Conservation (phyloP, 2,888 invertebrate genomes). For the Cerceris ruficornis region DNA sequence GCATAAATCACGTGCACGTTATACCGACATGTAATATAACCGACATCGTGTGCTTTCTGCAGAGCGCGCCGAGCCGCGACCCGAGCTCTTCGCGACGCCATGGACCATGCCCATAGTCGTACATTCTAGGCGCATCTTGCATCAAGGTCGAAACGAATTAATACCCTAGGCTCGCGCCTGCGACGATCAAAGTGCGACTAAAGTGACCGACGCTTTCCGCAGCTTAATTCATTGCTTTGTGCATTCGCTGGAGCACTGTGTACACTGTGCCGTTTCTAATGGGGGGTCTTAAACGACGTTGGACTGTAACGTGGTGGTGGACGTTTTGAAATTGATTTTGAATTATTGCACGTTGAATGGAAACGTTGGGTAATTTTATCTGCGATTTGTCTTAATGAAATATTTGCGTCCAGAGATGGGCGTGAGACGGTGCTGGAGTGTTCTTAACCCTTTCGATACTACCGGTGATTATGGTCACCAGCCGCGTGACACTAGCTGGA, state of each 20-base stretch:
- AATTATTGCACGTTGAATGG: too few species aligned
- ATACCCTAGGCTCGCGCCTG: neutral
- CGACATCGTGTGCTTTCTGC: conserved; percentile 65
- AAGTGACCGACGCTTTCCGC: neutral
- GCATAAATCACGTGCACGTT: conserved; percentile 70
- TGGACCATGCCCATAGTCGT: neutral
- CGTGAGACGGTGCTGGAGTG: too few species aligned
- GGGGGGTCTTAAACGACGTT: too few species aligned
- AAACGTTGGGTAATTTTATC: too few species aligned
- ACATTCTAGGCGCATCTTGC: neutral
- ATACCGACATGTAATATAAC: conserved; percentile 72
- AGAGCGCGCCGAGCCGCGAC: conserved; percentile 40
- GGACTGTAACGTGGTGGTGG: too few species aligned
- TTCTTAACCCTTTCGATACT: too few species aligned
- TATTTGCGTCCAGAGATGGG: too few species aligned
- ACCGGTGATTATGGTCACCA: too few species aligned
- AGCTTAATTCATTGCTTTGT: neutral
- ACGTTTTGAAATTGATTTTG: too few species aligned
- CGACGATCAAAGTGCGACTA: neutral
- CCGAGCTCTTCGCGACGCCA: conserved; percentile 20
- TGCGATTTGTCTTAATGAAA: too few species aligned
- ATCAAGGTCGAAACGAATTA: conserved; percentile 1
- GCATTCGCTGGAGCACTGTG: neutral
- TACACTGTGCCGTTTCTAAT: neutral
- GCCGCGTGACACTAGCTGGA: too few species aligned